phyloP scores from a whole-genome alignment of 2,888 invertebrate species.

The Argyra leucocephala region DNA sequence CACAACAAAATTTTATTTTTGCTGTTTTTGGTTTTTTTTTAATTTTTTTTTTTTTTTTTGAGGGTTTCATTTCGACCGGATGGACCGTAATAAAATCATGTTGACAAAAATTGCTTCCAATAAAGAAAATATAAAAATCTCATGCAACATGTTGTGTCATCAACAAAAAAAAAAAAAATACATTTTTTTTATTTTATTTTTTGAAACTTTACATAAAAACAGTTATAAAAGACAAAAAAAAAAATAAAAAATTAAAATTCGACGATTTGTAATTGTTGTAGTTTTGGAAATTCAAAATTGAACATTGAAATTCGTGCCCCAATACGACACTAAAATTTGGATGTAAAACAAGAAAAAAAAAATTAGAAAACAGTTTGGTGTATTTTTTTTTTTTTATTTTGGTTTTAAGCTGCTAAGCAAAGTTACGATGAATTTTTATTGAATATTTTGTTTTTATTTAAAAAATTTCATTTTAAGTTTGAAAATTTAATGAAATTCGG shows the following conservation, averaged over 20 bases:
- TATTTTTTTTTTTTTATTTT: too few species aligned
- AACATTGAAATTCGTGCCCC: background rate
- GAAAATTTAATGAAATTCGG: too few species aligned
- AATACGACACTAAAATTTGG: background rate
- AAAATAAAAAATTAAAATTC: background rate
- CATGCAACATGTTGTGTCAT: slow-evolving; percentile 3
- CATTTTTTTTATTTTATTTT: background rate
- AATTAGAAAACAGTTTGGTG: too few species aligned
- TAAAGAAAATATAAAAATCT: background rate
- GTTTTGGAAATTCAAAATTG: background rate
- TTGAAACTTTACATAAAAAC: background rate
- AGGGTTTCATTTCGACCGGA: background rate
- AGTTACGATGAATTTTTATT: too few species aligned
- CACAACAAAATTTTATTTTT: background rate
- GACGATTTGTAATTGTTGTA: background rate
- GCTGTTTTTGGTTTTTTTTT: too few species aligned
- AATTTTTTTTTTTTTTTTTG: background rate
- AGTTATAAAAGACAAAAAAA: background rate
- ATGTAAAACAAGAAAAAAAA: background rate
- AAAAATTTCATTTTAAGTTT: too few species aligned
- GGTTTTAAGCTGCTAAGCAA: too few species aligned
- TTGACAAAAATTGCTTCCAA: background rate
- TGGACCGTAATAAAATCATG: slow-evolving; percentile 6
- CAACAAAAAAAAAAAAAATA: background rate
- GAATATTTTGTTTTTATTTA: too few species aligned